phyloP scores from a whole-genome alignment of 2,113 vertebrate species.

The Colossoma macropomum region DNA sequence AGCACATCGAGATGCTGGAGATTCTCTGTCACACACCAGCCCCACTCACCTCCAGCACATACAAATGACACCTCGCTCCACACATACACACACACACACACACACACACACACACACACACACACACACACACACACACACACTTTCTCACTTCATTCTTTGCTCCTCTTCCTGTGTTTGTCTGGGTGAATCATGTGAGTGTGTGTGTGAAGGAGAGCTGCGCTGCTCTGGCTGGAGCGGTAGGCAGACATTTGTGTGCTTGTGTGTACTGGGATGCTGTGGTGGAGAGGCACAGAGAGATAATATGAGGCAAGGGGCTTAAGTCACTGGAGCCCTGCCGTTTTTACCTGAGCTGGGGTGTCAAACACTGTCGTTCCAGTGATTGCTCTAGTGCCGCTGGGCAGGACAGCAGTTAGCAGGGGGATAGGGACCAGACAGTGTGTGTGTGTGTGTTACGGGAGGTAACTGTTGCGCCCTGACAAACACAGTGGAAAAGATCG shows the following conservation, averaged over 20 bases:
- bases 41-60: constrained; percentile 11
- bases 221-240: not conserved
- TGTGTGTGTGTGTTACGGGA: constrained; percentile 4
- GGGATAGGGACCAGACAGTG: constrained; percentile 14
- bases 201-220: not conserved
- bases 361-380: constrained; percentile 1
- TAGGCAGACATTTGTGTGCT: not conserved
- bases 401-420: constrained; percentile 2
- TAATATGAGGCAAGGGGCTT: constrained; percentile 6
- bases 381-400: not conserved
- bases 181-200: not conserved
- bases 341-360: not conserved
- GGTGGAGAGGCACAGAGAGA: not conserved
- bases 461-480: constrained; percentile 39
- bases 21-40: constrained; percentile 48
- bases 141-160: constrained; percentile 7
- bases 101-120: constrained; percentile 6
- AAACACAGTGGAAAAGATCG: constrained; percentile 47
- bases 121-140: constrained; percentile 10
- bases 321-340: not conserved
- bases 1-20: constrained; percentile 43
- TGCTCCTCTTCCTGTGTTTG: constrained; percentile 18
- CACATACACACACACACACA: no score
- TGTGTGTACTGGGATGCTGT: not conserved
- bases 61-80: constrained; percentile 39